Conservation (phyloP, 2,797 vertebrate genomes). For the Nyctibius grandis region DNA sequence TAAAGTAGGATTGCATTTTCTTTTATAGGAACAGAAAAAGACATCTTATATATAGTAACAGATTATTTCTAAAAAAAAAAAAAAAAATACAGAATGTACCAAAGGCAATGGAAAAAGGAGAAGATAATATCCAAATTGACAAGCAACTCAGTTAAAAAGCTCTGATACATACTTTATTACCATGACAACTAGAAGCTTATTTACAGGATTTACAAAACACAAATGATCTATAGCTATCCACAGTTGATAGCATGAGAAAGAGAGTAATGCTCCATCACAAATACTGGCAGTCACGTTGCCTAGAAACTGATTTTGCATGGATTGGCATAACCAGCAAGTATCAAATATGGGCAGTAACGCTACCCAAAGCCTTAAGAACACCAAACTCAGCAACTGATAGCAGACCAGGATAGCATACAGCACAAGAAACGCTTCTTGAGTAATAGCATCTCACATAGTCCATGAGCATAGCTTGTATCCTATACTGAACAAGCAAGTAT, state of each 20-base stretch:
- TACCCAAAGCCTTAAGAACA: slow-evolving; percentile 39
- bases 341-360: not conserved
- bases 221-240: slow-evolving; percentile 57
- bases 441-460: slow-evolving; percentile 38
- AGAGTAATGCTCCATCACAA: slow-evolving; percentile 50
- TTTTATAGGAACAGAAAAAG: slow-evolving; percentile 39
- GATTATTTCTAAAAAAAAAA: not conserved
- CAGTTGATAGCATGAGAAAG: slow-evolving; percentile 39
- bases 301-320: slow-evolving; percentile 20
- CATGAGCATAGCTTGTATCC: slow-evolving; percentile 29
- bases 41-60: slow-evolving; percentile 44
- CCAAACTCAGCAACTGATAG: slow-evolving; percentile 40
- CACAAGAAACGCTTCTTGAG: slow-evolving; percentile 48
- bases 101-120: not conserved
- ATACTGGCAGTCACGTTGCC: slow-evolving; percentile 40
- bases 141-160: slow-evolving; percentile 63
- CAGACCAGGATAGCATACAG: slow-evolving; percentile 43
- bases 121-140: slow-evolving; percentile 60
- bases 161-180: slow-evolving; percentile 65
- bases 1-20: slow-evolving; percentile 27
- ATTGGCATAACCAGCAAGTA: slow-evolving; percentile 19
- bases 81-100: slow-evolving; percentile 29
- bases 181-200: slow-evolving; percentile 64
- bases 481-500: slow-evolving; percentile 12
- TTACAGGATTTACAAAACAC: slow-evolving; percentile 65